These are phyloP conservation scores for Morbakka virulenta DNA, from an alignment of 30 jellyfish, hydroid and myxozoan genomes.

Conservation along the genomic window DNA sequence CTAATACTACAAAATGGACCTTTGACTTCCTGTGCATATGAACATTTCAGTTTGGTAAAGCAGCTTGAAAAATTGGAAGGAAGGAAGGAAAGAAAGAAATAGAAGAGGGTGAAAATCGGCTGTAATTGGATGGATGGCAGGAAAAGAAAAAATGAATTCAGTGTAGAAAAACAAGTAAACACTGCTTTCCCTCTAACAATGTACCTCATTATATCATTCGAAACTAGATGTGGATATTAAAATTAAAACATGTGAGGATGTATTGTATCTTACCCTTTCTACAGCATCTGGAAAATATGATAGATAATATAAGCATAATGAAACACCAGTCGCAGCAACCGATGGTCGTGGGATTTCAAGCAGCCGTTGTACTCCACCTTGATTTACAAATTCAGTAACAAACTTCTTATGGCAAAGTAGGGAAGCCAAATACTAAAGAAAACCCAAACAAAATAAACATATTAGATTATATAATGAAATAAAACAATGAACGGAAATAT, in stretches of 20 bases:
- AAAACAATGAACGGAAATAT: not conserved
- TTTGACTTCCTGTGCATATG: too few relatives aligned
- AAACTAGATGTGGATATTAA: not conserved
- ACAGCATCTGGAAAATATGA: conserved; percentile 79
- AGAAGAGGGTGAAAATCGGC: too few relatives aligned
- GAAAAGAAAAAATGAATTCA: too few relatives aligned
- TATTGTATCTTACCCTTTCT: conserved; percentile 71
- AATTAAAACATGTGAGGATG: not conserved
- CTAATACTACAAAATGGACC: too few relatives aligned
- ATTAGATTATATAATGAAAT: not conserved
- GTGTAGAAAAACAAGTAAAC: too few relatives aligned
- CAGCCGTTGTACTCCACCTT: conserved; percentile 80
- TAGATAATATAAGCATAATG: conserved; percentile 70
- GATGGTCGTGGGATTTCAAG: conserved; percentile 87
- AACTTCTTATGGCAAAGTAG: conserved; percentile 89
- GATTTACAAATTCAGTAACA: conserved; percentile 72
- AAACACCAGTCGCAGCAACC: conserved; percentile 73
- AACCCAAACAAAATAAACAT: not conserved
- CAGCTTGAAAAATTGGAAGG: too few relatives aligned
- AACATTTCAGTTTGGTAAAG: too few relatives aligned
- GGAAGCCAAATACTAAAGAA: conserved; percentile 64
- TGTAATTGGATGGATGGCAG: too few relatives aligned
- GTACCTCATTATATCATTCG: too few relatives aligned
- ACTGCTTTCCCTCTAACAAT: too few relatives aligned
- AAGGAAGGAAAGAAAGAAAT: too few relatives aligned